Base-by-base conservation (phyloP, 1,140 invertebrate genomes). In the Dendrolimus kikuchii region DNA sequence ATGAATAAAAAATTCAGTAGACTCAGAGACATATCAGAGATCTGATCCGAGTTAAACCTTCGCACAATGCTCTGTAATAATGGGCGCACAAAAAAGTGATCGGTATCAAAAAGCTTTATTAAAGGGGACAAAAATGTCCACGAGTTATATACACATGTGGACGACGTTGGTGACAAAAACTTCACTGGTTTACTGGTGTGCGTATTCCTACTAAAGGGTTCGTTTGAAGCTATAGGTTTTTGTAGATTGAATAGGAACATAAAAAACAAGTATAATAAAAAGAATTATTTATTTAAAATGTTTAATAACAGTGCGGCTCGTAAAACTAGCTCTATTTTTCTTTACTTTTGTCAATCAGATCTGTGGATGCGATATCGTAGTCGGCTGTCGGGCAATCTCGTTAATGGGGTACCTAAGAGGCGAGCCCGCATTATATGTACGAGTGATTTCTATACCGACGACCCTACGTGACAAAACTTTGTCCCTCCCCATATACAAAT, bases 381-480 rank as follows among this genome's bases (percentile, higher is more conserved):
- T 71, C 65, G 67, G 62, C 66, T 70, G 64, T 72, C 60, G 72
- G 71, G 74, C 73, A 86, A 74, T 83, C 74, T 77, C 68, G 66
- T 80, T 86, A 84, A 86, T 86, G 79, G 80, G 73, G 74, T 80
- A 82, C 77, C 80, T 81, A 83, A 76, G 74, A 79, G 62, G 68
- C 66, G 68, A 66, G 68, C 81, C 80, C 80, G 77, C 77, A 83
- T 84, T 86, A 74, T 82, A 76, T 83, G 71, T 73, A 58, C 53
- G 39, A n/a, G 66, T 61, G 62, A 62, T 71, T 71, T 66, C 71
- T 73, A 75, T 76, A 76, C 68, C 62, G 66, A 47, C 72, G 82
- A 76, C 81, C 77, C 78, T 83, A 83, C 81, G 82, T 86, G 82
- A 86, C 81, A 86, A 83, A 86, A 81, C 74, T 81, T 79, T 78